Percentiles rank a stretch among this genome's conserved stretches.
These are phyloP conservation scores for Merodon equestris DNA, from an alignment of 2,888 invertebrate genomes.

Conservation along the genomic window DNA sequence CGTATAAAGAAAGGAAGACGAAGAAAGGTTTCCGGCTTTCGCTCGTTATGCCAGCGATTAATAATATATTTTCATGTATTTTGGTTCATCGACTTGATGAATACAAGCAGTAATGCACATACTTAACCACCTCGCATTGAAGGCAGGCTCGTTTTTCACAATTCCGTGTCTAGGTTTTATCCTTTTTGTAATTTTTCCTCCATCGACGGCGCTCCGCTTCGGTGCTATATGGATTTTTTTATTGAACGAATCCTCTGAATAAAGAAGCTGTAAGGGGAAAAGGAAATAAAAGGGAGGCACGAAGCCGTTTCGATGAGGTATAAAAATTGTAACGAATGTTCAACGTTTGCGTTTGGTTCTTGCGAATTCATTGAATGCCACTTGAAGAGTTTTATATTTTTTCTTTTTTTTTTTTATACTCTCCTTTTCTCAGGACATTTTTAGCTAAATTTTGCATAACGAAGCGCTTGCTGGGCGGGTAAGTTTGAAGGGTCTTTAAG, in stretches of 20 bases:
- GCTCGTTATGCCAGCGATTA: no score
- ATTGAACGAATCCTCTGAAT: constrained; percentile 31
- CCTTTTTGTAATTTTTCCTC: not conserved
- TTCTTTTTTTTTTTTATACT: constrained; percentile 7
- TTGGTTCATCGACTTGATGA: constrained; percentile 59
- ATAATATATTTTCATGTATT: constrained; percentile 7
- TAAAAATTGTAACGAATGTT: constrained; percentile 40
- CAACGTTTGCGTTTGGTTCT: constrained; percentile 38
- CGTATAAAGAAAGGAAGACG: no score
- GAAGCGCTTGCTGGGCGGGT: constrained; percentile 53
- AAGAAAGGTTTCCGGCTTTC: not conserved
- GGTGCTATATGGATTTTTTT: constrained; percentile 3
- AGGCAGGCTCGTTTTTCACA: constrained; percentile 54
- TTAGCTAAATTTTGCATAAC: constrained; percentile 57
- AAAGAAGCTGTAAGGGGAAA: constrained; percentile 32
- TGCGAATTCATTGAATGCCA: constrained; percentile 62
- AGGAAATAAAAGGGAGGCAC: constrained; percentile 4
- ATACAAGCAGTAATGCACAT: constrained; percentile 54
- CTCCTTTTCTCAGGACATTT: constrained; percentile 61
- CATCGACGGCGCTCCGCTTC: not conserved
- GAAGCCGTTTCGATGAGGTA: constrained; percentile 49
- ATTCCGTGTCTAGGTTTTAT: constrained; percentile 48
- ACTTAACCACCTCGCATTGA: constrained; percentile 40
- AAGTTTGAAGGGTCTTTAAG: constrained; percentile 37
- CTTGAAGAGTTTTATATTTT: no score